phyloP scores from a whole-genome alignment of 2,888 invertebrate species.

The Meganola albula region DNA sequence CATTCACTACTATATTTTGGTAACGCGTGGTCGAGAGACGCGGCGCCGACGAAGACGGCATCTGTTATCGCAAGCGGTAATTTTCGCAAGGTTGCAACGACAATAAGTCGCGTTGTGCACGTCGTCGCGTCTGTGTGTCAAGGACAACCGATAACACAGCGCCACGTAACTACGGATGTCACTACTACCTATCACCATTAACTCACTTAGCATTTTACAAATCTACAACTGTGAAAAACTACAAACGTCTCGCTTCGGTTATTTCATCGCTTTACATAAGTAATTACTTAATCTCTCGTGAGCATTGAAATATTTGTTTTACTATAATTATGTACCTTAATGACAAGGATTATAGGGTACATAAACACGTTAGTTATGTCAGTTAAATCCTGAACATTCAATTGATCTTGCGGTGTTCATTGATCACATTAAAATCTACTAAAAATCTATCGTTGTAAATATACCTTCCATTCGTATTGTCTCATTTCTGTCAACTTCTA shows the following conservation, averaged over 20 bases:
- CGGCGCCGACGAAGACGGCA: constrained; percentile 39
- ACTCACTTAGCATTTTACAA: constrained; percentile 17
- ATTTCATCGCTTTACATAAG: background rate
- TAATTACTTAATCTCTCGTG: background rate
- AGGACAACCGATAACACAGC: constrained; percentile 71
- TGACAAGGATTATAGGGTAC: too few relatives aligned
- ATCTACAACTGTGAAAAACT: constrained; percentile 7
- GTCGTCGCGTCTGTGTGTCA: constrained; percentile 73
- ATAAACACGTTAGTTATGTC: too few relatives aligned
- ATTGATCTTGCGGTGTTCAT: too few relatives aligned
- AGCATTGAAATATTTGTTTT: too few relatives aligned
- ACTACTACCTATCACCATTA: constrained; percentile 34
- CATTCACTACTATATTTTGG: constrained; percentile 43
- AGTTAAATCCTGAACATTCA: too few relatives aligned
- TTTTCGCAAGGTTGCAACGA: constrained; percentile 73
- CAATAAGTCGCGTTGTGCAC: constrained; percentile 69
- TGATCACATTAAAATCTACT: too few relatives aligned
- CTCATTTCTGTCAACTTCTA: too few relatives aligned
- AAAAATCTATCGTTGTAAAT: too few relatives aligned
- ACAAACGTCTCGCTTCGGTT: background rate
- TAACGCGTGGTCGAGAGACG: constrained; percentile 36
- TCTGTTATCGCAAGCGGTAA: constrained; percentile 59
- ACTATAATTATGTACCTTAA: too few relatives aligned
- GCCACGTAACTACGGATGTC: constrained; percentile 46
- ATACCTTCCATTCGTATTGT: too few relatives aligned